A percentile compares a stretch with the other conserved stretches of the same genome.
Evolutionary conservation across 2,888 invertebrate species (phyloP).

Genomic region (Hydropsyche betteni): DNA sequence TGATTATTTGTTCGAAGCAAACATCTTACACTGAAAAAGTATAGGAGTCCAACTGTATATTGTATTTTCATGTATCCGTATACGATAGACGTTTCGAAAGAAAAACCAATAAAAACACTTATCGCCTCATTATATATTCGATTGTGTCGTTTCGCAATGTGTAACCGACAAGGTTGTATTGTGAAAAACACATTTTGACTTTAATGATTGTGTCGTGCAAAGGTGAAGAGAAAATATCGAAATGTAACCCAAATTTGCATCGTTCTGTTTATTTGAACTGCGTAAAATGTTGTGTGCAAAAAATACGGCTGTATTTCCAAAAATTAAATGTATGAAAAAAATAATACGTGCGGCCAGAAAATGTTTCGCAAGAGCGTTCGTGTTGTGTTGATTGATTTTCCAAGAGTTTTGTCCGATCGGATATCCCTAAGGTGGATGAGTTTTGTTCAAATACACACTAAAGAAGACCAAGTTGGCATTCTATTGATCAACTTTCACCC

Average conservation of each 20-base stretch:
- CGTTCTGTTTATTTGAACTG: too few relatives aligned
- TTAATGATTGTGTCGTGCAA: conserved; percentile 10
- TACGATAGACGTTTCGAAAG: not conserved
- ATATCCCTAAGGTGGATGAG: conserved; percentile 34
- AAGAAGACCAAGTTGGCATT: conserved; percentile 30
- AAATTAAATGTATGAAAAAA: too few relatives aligned
- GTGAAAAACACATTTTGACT: conserved; percentile 27
- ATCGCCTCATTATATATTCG: conserved; percentile 38
- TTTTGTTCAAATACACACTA: conserved; percentile 44
- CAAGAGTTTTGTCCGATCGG: conserved; percentile 20
- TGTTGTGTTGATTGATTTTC: conserved; percentile 16
- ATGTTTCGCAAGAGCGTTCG: not conserved
- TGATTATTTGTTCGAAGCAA: conserved; percentile 34
- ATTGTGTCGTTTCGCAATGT: conserved; percentile 42
- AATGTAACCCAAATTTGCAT: too few relatives aligned
- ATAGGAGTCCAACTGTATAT: not conserved
- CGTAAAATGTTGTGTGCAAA: too few relatives aligned
- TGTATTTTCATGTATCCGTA: conserved; percentile 16
- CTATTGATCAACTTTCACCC: conserved; percentile 48
- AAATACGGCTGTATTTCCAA: too few relatives aligned
- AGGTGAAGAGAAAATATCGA: too few relatives aligned
- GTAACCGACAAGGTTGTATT: conserved; percentile 42
- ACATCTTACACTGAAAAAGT: conserved; percentile 8
- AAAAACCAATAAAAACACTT: conserved; percentile 27
- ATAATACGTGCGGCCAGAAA: too few relatives aligned